Evolutionary conservation across 2,888 invertebrate genomes (phyloP), one percentile per base, ranked within the genome.

Genomic region (Operophtera brumata): DNA sequence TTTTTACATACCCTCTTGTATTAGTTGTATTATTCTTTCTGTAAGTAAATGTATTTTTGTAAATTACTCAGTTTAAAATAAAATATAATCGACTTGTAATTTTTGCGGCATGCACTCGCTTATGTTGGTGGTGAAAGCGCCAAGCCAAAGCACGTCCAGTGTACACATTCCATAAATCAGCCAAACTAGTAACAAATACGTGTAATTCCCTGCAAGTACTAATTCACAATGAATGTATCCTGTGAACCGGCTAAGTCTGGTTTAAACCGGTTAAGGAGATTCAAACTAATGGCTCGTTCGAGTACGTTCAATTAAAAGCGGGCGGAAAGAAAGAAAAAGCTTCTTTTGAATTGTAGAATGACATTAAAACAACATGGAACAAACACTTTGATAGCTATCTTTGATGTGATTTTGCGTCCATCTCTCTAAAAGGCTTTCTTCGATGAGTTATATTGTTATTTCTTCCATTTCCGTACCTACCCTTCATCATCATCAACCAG

Each of bases 181-280:
- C 51, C 47, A 43, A 76, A 71, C 72, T 67, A 62, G 69, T 67
- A 74, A 80, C 80, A 74, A 76, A 82, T 78, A 64, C 72, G 72
- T 54, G 73, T 75, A 75, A 72, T 76, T 74, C 73, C 69, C 65
- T 63, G 69, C 73, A 20, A 20, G 20, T 20, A 70, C 80, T 50
- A 80, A 80, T 80, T 80, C 74, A 80, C 80, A 76, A 82, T 79
- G 81, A 83, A 82, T 82, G 78, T 72, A 69, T 66, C 63, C 67
- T 65, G 59, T 67, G 59, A 70, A 69, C 65, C 66, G 68, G 72
- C 71, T 72, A 74, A 72, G 68, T 70, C 78, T 74, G 73, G 71
- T 73, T 78, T 76, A 71, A 78, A 77, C 76, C 69, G 71, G 73
- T 73, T 77, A 72, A 72, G 65, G 64, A 71, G 67, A 66, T 65